Evolutionary conservation across 2,888 invertebrate species (phyloP).

Genomic region (Lymantria dispar): DNA sequence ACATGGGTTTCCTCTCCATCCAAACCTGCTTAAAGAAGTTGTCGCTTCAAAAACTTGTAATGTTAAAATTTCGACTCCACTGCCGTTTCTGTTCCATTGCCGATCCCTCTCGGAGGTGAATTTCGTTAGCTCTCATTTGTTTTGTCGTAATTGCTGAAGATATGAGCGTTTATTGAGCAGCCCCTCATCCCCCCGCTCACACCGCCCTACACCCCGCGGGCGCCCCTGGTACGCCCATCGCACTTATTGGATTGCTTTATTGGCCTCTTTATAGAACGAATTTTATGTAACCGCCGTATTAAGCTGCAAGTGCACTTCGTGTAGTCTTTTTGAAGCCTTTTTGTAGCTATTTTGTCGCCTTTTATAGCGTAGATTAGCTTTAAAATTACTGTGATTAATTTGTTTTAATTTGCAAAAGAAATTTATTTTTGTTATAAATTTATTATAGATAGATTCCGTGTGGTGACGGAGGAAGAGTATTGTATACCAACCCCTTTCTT

Average conservation of each 20-base stretch:
- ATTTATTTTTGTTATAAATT: too few species aligned
- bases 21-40: too few species aligned
- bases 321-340: slow-evolving; percentile 18
- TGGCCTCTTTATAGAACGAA: slow-evolving; percentile 54
- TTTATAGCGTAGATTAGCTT: too few species aligned
- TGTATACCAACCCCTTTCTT: too few species aligned
- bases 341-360: background rate
- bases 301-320: slow-evolving; percentile 32
- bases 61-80: slow-evolving; percentile 34
- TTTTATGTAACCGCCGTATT: slow-evolving; percentile 63
- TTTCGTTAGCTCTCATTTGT: slow-evolving; percentile 80
- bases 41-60: background rate
- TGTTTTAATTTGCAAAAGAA: too few species aligned
- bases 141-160: slow-evolving; percentile 77
- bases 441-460: too few species aligned
- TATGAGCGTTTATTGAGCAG: slow-evolving; percentile 63
- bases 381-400: too few species aligned
- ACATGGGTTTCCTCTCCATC: too few species aligned
- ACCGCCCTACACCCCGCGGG: slow-evolving; percentile 22
- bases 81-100: slow-evolving; percentile 25
- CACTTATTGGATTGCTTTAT: slow-evolving; percentile 69
- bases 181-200: slow-evolving; percentile 22
- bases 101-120: slow-evolving; percentile 69
- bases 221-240: slow-evolving; percentile 37
- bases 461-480: too few species aligned